Evolutionary conservation across 2,797 vertebrate species (phyloP), one percentile per base, ranked within the genome.

Genomic region (Xiphophorus birchmanni): DNA sequence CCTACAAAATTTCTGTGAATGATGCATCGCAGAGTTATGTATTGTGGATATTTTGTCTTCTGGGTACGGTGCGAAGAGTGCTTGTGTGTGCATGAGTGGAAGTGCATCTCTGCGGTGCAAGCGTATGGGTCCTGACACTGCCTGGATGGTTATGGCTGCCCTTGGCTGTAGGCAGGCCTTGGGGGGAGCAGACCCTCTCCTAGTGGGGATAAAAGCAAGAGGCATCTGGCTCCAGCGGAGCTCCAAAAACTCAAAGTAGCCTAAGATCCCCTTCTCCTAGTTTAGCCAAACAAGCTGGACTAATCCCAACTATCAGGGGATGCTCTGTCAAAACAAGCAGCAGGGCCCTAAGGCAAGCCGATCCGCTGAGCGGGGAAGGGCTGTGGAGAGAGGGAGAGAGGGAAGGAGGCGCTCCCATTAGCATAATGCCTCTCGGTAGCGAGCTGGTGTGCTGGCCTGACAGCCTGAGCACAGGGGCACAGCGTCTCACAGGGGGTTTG

Each of bases 281-380:
- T 99, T 99, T 98, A 98, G 97, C 98, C 97, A 99, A 99, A 99
- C 97, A 99, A 98, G 97, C 98, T 97, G 96, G 96, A 97, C 98
- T 99, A 99, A 99, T 99, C 98, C 97, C 96, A 98, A 98, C 96
- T 98, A 97, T 98, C 98, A 96, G 97, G 97, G 98, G 97, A 98
- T 97, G 96, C 96, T 97, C 97, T 99, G 98, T 99, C 98, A 99
- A 98, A 99, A 98, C 97, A 97, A 97, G 97, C 97, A 97, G 97
- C 97, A 96, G 96, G 97, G 97, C 98, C 98, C 97, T 97, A 96
- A 99, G 98, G 98, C 98, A 96, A 98, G 97, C 96, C 96, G 96
- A 96, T 95, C 96, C 97, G 95, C 97, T 95, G 96, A 97, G 97
- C 97, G 96, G 97, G 95, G 96, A 96, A 97, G 96, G 90, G 96